A percentile compares a stretch with the other conserved stretches of the same genome.
Evolutionary conservation across 1,140 invertebrate genomes (phyloP).

Genomic region (Zaprionus kolodkinae): DNA sequence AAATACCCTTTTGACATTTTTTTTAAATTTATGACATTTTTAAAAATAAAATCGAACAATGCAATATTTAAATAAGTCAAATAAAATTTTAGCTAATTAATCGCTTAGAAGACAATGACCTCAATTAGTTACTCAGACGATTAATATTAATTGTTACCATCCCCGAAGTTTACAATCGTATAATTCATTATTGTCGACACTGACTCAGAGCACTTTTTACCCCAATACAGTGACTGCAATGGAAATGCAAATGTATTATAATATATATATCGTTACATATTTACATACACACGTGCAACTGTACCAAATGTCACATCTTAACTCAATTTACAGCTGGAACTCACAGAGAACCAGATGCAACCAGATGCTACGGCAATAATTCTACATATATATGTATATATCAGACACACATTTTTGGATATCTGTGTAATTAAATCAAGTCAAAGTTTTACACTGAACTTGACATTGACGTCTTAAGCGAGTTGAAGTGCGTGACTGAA

Average conservation of each 20-base stretch:
- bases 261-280: background rate
- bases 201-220: background rate
- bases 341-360: constrained; percentile 13
- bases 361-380: constrained; percentile 22
- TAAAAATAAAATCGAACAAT: background rate
- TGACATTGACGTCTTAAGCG: constrained; percentile 46
- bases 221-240: background rate
- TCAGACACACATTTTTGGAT: constrained; percentile 11
- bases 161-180: background rate
- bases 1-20: background rate
- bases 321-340: constrained; percentile 20
- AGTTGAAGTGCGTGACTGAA: background rate
- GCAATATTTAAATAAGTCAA: background rate
- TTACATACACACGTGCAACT: background rate
- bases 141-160: constrained; percentile 22
- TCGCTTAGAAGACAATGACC: constrained; percentile 16
- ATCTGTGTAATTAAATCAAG: constrained; percentile 62
- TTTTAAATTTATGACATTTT: constrained; percentile 11
- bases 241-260: background rate
- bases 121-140: constrained; percentile 5
- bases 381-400: background rate
- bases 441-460: constrained; percentile 55
- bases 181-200: constrained; percentile 1
- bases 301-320: background rate
- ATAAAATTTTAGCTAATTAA: constrained; percentile 10